Percentiles rank a stretch among this genome's conserved stretches.
phyloP scores from a whole-genome alignment of 2,797 vertebrate genomes.

The Peromyscus eremicus region DNA sequence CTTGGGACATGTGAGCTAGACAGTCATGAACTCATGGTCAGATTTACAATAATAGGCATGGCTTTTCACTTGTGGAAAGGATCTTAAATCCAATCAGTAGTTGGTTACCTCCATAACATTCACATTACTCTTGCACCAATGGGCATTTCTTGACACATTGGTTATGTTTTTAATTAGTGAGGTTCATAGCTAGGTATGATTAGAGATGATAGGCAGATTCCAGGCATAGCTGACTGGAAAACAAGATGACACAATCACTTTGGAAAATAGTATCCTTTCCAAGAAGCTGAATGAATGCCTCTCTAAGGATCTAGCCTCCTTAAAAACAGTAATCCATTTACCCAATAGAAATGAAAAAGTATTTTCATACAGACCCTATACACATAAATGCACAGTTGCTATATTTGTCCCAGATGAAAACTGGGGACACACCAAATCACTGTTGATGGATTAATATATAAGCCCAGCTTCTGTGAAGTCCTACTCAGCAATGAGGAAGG shows the following conservation, averaged over 20 bases:
- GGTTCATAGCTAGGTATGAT: neutral
- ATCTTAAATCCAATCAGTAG: neutral
- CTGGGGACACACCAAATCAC: too few species aligned
- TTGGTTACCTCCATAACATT: neutral
- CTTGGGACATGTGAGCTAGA: neutral
- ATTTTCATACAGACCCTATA: neutral
- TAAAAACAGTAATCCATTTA: neutral
- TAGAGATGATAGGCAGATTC: too few species aligned
- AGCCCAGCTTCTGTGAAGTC: accelerated
- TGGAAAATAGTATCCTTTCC: neutral
- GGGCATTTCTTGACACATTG: neutral
- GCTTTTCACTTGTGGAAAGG: neutral
- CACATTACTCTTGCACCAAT: neutral
- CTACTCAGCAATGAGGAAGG: too few species aligned
- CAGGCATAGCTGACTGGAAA: neutral
- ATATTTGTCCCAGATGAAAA: neutral
- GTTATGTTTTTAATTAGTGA: neutral
- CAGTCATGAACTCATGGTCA: neutral
- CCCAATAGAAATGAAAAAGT: neutral
- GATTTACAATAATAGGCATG: neutral
- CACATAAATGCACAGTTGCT: accelerated
- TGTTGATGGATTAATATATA: accelerated
- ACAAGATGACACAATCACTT: neutral
- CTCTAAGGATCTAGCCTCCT: neutral
- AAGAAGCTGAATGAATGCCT: neutral